Conservation (phyloP, 2,797 vertebrate species). For the Microcaecilia unicolor region DNA sequence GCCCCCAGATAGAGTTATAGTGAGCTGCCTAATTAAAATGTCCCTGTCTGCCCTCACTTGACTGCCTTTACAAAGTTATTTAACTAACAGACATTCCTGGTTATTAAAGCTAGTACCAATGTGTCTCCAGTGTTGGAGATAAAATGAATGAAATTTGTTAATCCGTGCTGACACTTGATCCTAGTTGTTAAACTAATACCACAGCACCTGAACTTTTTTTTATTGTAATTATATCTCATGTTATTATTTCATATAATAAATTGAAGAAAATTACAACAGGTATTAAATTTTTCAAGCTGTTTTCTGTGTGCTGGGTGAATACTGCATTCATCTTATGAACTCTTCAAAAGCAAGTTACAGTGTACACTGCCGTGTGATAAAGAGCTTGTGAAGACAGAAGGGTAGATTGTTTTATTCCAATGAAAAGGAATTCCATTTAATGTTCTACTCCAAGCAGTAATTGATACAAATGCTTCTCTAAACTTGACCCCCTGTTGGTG, state of each 20-base stretch:
- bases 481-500: no score
- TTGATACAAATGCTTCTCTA: no score
- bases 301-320: constrained; percentile 40
- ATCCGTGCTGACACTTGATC: constrained; percentile 48
- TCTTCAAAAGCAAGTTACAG: constrained; percentile 31
- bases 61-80: constrained; percentile 55
- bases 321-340: constrained; percentile 38
- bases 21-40: constrained; percentile 62
- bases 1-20: constrained; percentile 58
- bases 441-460: no score
- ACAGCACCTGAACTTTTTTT: constrained; percentile 53
- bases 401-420: constrained; percentile 8
- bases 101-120: constrained; percentile 43
- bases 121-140: constrained; percentile 44
- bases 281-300: constrained; percentile 51
- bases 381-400: constrained; percentile 13
- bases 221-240: constrained; percentile 52
- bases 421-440: neutral
- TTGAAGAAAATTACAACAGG: constrained; percentile 54
- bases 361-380: no score
- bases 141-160: constrained; percentile 56
- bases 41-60: constrained; percentile 52
- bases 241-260: constrained; percentile 58
- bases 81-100: constrained; percentile 59
- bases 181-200: constrained; percentile 44